A percentile compares a stretch with the other conserved stretches of the same genome.
phyloP scores from a whole-genome alignment of 2,888 invertebrate species.

The Caenorhabditis japonica region DNA sequence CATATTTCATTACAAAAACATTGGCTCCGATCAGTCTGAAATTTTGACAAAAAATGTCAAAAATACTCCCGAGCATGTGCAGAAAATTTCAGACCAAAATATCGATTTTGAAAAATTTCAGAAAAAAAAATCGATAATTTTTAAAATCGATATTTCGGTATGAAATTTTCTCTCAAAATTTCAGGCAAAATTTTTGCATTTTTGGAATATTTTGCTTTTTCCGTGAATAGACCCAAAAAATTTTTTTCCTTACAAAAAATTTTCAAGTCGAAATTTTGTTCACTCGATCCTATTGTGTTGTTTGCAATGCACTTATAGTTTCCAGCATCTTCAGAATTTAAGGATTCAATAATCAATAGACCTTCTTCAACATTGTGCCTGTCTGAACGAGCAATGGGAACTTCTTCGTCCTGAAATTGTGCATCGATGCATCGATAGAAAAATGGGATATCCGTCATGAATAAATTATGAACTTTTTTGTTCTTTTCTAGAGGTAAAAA shows the following conservation, averaged over 20 bases:
- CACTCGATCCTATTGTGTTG: conserved; percentile 60
- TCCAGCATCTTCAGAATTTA: conserved; percentile 59
- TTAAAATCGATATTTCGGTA: too few species aligned
- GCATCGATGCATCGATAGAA: conserved; percentile 13
- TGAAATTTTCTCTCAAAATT: too few species aligned
- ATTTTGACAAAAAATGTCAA: too few species aligned
- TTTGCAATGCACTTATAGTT: conserved; percentile 64
- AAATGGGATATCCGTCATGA: conserved; percentile 21
- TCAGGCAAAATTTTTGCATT: too few species aligned
- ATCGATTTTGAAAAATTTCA: too few species aligned
- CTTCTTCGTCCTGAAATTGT: conserved; percentile 53
- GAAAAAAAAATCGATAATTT: too few species aligned
- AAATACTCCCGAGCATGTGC: too few species aligned
- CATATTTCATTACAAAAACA: too few species aligned
- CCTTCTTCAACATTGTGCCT: conserved; percentile 67
- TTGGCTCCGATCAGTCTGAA: too few species aligned
- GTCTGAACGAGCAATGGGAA: conserved; percentile 59
- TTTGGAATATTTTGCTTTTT: too few species aligned
- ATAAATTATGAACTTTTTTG: conserved; percentile 25
- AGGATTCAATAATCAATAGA: conserved; percentile 60
- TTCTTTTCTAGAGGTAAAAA: conserved; percentile 3
- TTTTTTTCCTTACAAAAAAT: conserved; percentile 61
- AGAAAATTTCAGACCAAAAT: too few species aligned
- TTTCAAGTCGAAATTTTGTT: conserved; percentile 36
- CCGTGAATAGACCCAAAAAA: too few species aligned